Base-by-base conservation (phyloP, 1,140 invertebrate species). In the Trinorchestia longiramus region DNA sequence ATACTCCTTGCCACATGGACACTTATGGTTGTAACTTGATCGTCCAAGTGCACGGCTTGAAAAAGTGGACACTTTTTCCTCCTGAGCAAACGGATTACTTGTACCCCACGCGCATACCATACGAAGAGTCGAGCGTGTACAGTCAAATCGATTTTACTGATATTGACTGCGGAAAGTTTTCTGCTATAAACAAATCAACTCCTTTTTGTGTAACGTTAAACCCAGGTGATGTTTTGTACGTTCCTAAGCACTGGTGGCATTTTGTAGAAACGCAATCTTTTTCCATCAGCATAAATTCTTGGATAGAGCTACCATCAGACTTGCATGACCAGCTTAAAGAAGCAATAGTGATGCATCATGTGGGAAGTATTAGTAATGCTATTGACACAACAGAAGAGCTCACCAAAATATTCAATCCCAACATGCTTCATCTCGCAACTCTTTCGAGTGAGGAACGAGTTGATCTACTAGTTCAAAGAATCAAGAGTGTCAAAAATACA, bases 81-180 rank as follows among this genome's bases (percentile, higher is more conserved):
- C 99, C 99, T 41, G 97, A 98, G 96, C 98, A 98, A 87, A 98
- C 97, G 88, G 97, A 98, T 96, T 97, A 96, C 94, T 97, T 99
- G 96, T 98, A 98, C 97, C 98, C 99, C 96, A 99, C 98, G 23
- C 98, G 99, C 97, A 98, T 99, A 96, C 99, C 99, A 40, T 99
- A 99, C 97, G 99, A 99, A 98, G 99, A 99, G 97, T 99, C 99
- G 0, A 99, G 99, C 97, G 98, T 99, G 43, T 99, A 99, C 97
- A 99, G 99, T 97, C 98, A 97, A 96, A 97, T 97, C 47, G 97
- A 97, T 98, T 98, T 97, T 98, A 98, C 95, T 97, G 97, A 96
- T 91, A 97, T 97, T 90, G 97, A 97, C 97, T 95, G 97, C 4
- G 41, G 96, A 43, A 95, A 96, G 77, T 97, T 96, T 45, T 91